phyloP scores from a whole-genome alignment of 2,888 invertebrate genomes.

The Galerucella calmariensis region DNA sequence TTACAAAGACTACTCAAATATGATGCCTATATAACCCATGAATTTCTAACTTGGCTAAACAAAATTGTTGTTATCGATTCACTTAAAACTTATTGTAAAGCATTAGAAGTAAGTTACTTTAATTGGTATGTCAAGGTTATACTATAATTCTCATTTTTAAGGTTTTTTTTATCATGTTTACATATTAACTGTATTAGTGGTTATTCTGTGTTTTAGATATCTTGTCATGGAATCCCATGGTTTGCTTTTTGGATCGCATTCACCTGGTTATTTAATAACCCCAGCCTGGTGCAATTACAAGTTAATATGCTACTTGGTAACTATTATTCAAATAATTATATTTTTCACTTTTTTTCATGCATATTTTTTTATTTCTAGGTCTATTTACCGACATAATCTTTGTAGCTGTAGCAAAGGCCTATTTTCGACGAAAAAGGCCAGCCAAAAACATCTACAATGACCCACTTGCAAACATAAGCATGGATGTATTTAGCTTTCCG shows the following conservation, averaged over 20 bases:
- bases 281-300: constrained; percentile 80
- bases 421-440: constrained; percentile 82
- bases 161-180: neutral
- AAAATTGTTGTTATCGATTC: constrained; percentile 67
- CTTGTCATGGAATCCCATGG: constrained; percentile 92
- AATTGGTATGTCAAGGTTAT: neutral
- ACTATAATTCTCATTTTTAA: neutral
- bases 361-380: constrained; percentile 69
- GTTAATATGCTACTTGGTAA: constrained; percentile 87
- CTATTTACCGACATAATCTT: constrained; percentile 83
- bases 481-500: constrained; percentile 93
- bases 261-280: constrained; percentile 79
- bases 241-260: constrained; percentile 80
- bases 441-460: constrained; percentile 70
- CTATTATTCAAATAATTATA: constrained; percentile 38
- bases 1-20: constrained; percentile 66
- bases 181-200: neutral
- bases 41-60: constrained; percentile 66
- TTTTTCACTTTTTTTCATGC: neutral
- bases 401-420: constrained; percentile 82
- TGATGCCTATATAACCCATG: constrained; percentile 68
- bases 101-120: constrained; percentile 67
- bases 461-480: constrained; percentile 75
- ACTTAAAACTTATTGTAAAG: constrained; percentile 68
- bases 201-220: constrained; percentile 68